phyloP scores from a whole-genome alignment of 2,888 invertebrate species.

The Pammene aurita region DNA sequence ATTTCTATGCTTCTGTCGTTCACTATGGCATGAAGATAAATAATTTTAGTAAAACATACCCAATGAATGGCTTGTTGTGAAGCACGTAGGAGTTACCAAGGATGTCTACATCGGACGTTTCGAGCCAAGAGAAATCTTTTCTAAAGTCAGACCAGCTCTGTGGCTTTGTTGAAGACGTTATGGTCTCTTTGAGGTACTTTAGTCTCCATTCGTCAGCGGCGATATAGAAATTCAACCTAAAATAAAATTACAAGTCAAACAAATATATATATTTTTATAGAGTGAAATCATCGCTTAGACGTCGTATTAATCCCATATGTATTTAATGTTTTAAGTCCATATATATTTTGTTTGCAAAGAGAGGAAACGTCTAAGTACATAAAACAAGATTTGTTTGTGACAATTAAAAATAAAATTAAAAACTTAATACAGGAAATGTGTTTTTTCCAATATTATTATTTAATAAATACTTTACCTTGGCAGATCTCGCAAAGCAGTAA shows the following conservation, averaged over 20 bases:
- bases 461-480: slow-evolving; percentile 70
- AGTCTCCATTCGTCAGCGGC: slow-evolving; percentile 83
- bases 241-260: slow-evolving; percentile 45
- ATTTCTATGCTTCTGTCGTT: too few relatives aligned
- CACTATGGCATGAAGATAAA: not conserved
- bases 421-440: too few relatives aligned
- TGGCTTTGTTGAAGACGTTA: slow-evolving; percentile 62
- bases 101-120: slow-evolving; percentile 75
- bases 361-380: too few relatives aligned
- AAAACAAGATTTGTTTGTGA: too few relatives aligned
- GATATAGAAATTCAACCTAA: slow-evolving; percentile 81
- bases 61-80: slow-evolving; percentile 82
- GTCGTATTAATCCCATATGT: too few relatives aligned
- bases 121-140: slow-evolving; percentile 72
- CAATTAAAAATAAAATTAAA: too few relatives aligned
- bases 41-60: slow-evolving; percentile 60
- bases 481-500: slow-evolving; percentile 80
- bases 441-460: not conserved
- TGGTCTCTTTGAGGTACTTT: slow-evolving; percentile 68
- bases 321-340: too few relatives aligned
- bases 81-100: slow-evolving; percentile 78
- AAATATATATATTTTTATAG: not conserved
- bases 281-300: too few relatives aligned
- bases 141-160: slow-evolving; percentile 81
- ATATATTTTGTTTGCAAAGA: too few relatives aligned